A percentile compares a stretch with the other conserved stretches of the same genome.
phyloP scores from a whole-genome alignment of 2,113 vertebrate species.

The Heloderma charlesbogerti region DNA sequence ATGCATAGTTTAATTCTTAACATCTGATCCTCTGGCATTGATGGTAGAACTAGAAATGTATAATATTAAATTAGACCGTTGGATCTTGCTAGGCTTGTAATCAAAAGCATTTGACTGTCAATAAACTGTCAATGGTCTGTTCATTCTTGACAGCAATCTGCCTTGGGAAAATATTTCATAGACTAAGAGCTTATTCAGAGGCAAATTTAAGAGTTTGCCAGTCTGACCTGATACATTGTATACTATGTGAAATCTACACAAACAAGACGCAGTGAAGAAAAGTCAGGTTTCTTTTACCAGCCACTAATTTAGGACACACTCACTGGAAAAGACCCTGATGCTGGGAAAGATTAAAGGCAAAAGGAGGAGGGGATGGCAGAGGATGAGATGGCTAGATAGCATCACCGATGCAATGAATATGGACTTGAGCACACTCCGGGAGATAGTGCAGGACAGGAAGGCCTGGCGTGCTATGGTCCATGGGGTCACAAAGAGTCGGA shows the following conservation, averaged over 20 bases:
- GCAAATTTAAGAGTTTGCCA: background rate
- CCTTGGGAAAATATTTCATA: slow-evolving; percentile 24
- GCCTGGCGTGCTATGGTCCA: too few relatives aligned
- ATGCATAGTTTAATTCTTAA: background rate
- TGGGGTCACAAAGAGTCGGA: too few relatives aligned
- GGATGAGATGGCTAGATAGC: too few relatives aligned
- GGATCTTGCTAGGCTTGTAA: background rate
- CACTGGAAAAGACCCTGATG: too few relatives aligned
- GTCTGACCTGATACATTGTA: background rate
- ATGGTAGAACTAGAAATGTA: background rate
- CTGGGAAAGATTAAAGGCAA: too few relatives aligned
- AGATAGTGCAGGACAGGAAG: too few relatives aligned
- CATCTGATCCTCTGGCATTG: background rate
- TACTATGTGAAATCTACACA: background rate
- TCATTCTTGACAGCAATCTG: background rate
- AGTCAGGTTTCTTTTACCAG: background rate
- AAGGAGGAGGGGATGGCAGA: too few relatives aligned
- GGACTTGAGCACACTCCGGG: too few relatives aligned
- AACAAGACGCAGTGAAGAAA: background rate
- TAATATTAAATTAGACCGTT: background rate
- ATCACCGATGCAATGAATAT: too few relatives aligned
- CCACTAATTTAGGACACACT: background rate
- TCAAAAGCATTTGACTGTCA: background rate
- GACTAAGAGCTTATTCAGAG: background rate
- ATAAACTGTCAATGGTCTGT: background rate